phyloP scores from a whole-genome alignment of 2,888 invertebrate genomes.

The Drepanosiphum platanoidis region DNA sequence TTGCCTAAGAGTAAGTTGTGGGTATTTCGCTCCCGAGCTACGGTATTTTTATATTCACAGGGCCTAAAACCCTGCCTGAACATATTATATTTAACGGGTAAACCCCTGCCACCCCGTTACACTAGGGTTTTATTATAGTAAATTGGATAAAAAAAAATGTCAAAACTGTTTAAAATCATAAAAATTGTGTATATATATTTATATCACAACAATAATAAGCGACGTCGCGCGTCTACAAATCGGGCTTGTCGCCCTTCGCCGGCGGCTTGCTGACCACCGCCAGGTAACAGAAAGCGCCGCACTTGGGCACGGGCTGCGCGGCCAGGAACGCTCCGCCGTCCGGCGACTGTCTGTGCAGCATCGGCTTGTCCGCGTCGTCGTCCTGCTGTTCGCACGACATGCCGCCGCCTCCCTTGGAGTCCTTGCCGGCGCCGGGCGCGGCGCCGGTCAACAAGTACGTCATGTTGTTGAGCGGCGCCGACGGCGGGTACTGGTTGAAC shows the following conservation, averaged over 20 bases:
- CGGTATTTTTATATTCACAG: no score
- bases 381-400: constrained; percentile 64
- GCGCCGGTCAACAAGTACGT: constrained; percentile 68
- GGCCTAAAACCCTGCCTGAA: no score
- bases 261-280: constrained; percentile 68
- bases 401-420: constrained; percentile 64
- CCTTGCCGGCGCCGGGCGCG: constrained; percentile 52
- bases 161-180: no score
- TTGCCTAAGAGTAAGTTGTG: no score
- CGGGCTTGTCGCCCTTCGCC: constrained; percentile 22
- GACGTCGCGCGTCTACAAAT: no score
- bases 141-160: no score
- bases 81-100: no score
- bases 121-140: no score
- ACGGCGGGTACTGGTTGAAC: constrained; percentile 69
- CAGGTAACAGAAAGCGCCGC: constrained; percentile 72
- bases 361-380: constrained; percentile 66
- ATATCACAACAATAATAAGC: no score
- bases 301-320: constrained; percentile 71
- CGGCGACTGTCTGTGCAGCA: constrained; percentile 70
- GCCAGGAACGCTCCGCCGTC: constrained; percentile 72
- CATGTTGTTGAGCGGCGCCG: constrained; percentile 68
- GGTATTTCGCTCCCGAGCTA: no score
- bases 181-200: no score
- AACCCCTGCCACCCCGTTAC: no score